Percentiles rank a stretch among this genome's conserved stretches.
phyloP scores from a whole-genome alignment of 2,888 invertebrate genomes.

The Melanotus villosus region DNA sequence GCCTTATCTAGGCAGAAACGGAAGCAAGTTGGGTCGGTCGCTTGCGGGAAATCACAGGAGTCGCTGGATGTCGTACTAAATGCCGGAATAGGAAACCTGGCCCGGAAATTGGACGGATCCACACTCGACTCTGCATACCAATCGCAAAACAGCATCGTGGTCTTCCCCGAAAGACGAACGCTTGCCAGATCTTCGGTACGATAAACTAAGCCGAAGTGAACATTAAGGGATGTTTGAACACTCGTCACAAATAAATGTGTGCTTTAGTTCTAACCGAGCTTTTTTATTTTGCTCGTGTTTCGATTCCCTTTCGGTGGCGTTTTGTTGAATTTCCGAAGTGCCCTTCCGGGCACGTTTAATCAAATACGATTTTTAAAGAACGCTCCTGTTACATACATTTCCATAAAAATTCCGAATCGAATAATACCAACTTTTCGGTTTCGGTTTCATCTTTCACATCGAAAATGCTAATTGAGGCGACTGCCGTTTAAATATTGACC shows the following conservation, averaged over 20 bases:
- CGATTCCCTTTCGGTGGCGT: not conserved
- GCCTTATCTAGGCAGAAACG: slow-evolving; percentile 53
- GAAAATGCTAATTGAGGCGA: too few species aligned
- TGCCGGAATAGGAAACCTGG: slow-evolving; percentile 65
- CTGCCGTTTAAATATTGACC: too few species aligned
- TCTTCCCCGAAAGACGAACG: slow-evolving; percentile 14
- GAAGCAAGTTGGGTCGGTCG: slow-evolving; percentile 51
- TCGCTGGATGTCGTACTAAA: slow-evolving; percentile 62
- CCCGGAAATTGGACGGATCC: slow-evolving; percentile 65
- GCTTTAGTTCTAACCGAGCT: not conserved
- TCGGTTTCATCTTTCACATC: too few species aligned
- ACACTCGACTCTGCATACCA: slow-evolving; percentile 60
- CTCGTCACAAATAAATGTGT: not conserved
- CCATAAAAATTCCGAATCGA: too few species aligned
- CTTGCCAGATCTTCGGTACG: slow-evolving; percentile 9
- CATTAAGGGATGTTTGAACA: slow-evolving; percentile 13
- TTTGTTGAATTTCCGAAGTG: not conserved
- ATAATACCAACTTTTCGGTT: too few species aligned
- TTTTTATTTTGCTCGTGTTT: not conserved
- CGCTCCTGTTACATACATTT: not conserved
- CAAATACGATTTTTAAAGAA: not conserved
- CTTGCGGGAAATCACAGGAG: slow-evolving; percentile 54
- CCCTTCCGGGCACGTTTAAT: not conserved
- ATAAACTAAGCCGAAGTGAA: not conserved
- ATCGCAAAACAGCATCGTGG: slow-evolving; percentile 45